phyloP scores from a whole-genome alignment of 1,140 invertebrate genomes.

The Trichonephila clavipes region DNA sequence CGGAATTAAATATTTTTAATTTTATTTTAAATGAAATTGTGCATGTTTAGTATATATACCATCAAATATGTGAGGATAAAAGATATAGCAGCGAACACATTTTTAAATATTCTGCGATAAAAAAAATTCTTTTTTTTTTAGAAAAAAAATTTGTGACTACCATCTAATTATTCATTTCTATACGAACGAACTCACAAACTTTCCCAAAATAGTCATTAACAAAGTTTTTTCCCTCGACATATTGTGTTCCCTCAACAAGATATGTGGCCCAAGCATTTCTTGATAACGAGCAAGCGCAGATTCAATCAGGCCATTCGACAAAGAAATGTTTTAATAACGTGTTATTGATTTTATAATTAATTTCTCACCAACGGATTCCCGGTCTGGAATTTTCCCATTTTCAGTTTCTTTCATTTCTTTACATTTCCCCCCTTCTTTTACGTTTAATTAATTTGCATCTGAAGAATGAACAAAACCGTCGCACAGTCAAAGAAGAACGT shows the following conservation, averaged over 20 bases:
- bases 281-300: neutral
- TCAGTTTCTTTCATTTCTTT: neutral
- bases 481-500: neutral
- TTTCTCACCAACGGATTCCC: neutral
- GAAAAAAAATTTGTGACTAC: neutral
- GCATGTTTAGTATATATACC: no score
- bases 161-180: neutral
- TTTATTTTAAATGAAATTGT: no score
- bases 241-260: conserved; percentile 6
- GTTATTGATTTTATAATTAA: conserved; percentile 42
- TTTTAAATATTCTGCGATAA: no score
- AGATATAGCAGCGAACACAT: no score
- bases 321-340: conserved; percentile 35
- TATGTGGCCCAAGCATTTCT: neutral
- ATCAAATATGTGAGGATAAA: no score
- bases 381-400: neutral
- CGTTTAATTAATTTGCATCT: conserved; percentile 22
- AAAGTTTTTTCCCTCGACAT: neutral
- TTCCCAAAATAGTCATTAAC: conserved; percentile 22
- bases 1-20: no score
- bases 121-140: no score
- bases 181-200: neutral
- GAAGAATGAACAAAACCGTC: neutral
- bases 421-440: neutral
- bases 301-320: conserved; percentile 4